Percentiles rank a stretch among this genome's conserved stretches.
These are phyloP conservation scores for Trididemnum nubilum DNA, from an alignment of 23 tunicate species.

Conservation along the genomic window DNA sequence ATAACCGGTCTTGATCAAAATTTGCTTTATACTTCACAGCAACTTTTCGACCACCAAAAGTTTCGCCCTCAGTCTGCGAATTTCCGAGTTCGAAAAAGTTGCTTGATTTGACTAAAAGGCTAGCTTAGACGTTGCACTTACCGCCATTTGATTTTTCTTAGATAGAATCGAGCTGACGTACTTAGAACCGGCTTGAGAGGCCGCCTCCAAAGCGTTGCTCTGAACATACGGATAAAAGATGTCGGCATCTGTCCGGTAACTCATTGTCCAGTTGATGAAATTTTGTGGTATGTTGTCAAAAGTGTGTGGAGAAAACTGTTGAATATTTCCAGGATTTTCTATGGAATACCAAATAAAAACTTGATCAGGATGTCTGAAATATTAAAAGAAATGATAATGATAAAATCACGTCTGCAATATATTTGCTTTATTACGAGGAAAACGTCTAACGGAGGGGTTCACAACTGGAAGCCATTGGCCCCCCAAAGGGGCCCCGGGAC, in stretches of 20 bases:
- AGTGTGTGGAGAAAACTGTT: not conserved
- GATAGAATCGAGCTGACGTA: not conserved
- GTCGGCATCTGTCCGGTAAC: conserved; percentile 24
- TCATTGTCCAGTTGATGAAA: conserved; percentile 43
- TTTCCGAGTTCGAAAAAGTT: no score
- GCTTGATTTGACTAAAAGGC: no score
- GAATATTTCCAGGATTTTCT: conserved; percentile 10
- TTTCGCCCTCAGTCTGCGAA: no score
- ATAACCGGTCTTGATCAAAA: no score
- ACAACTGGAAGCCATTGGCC: no score
- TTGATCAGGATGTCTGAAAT: conserved; percentile 26
- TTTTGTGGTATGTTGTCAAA: not conserved
- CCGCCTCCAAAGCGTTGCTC: not conserved
- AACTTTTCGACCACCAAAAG: no score
- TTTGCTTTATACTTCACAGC: no score
- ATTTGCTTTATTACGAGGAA: not conserved
- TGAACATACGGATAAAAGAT: conserved; percentile 25
- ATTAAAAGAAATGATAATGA: not conserved
- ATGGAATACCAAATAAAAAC: conserved; percentile 19
- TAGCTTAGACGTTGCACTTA: no score
- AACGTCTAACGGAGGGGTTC: no score
- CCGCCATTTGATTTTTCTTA: conserved; percentile 20
- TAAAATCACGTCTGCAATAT: not conserved
- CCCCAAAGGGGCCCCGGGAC: no score
- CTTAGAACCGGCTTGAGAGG: not conserved